Base-by-base conservation (phyloP, 2,113 vertebrate species). In the Barbus barbus region DNA sequence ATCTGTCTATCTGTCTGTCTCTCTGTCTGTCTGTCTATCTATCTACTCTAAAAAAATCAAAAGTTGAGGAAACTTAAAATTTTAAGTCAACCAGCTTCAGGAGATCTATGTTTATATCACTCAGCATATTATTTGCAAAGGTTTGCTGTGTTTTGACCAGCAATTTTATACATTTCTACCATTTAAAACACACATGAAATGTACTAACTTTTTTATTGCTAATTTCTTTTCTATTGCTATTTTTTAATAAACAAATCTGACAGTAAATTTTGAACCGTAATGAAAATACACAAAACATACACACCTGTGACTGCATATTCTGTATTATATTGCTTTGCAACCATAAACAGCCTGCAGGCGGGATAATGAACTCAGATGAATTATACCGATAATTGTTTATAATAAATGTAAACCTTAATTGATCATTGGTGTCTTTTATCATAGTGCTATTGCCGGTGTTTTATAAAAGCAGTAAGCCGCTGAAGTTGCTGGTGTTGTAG, bases 381-480 rank as follows among this genome's bases (percentile, higher is more conserved):
- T 72, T 74, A 26, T 74, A 28, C n/a, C 6, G 3, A 58, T 58
- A 31, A 78, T 78, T 36, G 48, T 58, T 38, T 58, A n/a, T 78
- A 78, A 78, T 78, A 78, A 78, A 78, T 56, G 51, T 22, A 78
- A 78, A 11, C 51, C 48, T 78, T 78, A n/a, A 78, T 78, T 78
- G 51, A 78, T 22, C 75, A 56, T 8, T 36, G 12, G 31, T 16
- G 22, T 51, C 69, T 58, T 78, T 56, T 36, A 58, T 78, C 75
- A 38, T 13, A 9, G 31, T 16, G 48, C 11, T 20, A n/a, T 33
- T 78, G 75, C 46, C 16, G 3, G 6, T 0, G 44, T 20, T 58
- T 33, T 58, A 38, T 58, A 78, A 33, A 78, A 58, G 48, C 11
- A 78, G 12, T 78, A 78, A 78, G 51, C 46, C 3, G 16, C 24